phyloP scores from a whole-genome alignment of 2,113 vertebrate genomes.

The Chionomys nivalis region DNA sequence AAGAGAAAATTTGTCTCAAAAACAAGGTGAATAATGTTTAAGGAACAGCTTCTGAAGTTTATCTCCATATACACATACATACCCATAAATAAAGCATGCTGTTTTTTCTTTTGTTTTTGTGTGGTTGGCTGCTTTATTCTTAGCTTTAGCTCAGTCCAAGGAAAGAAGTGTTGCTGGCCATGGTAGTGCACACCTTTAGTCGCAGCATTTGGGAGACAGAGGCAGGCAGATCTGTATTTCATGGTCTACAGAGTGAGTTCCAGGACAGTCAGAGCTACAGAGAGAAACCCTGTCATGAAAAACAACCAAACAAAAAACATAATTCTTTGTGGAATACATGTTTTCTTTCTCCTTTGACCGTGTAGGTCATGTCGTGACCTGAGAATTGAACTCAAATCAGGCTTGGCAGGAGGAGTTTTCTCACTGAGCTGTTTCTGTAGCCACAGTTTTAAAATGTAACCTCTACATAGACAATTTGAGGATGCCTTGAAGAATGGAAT shows the following conservation, averaged over 20 bases:
- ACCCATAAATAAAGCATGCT: not conserved
- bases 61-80: not conserved
- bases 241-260: not conserved
- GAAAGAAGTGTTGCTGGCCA: not conserved
- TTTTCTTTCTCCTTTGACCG: not conserved
- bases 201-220: not conserved
- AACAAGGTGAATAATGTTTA: not conserved
- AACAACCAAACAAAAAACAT: not conserved
- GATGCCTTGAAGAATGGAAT: not conserved
- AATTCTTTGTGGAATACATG: not conserved
- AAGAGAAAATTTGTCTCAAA: not conserved
- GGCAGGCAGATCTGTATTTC: not conserved
- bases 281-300: not conserved
- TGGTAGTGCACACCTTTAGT: not conserved
- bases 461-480: not conserved
- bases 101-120: not conserved
- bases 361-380: not conserved
- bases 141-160: not conserved
- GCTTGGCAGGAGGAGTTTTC: not conserved
- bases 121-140: not conserved
- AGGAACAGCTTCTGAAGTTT: not conserved
- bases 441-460: conserved; percentile 12
- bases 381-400: not conserved
- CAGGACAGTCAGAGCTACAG: not conserved
- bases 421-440: not conserved